A percentile compares a stretch with the other conserved stretches of the same genome.
These are phyloP conservation scores for Caenorhabditis auriculariae DNA, from an alignment of 2,888 invertebrate genomes.

Conservation along the genomic window DNA sequence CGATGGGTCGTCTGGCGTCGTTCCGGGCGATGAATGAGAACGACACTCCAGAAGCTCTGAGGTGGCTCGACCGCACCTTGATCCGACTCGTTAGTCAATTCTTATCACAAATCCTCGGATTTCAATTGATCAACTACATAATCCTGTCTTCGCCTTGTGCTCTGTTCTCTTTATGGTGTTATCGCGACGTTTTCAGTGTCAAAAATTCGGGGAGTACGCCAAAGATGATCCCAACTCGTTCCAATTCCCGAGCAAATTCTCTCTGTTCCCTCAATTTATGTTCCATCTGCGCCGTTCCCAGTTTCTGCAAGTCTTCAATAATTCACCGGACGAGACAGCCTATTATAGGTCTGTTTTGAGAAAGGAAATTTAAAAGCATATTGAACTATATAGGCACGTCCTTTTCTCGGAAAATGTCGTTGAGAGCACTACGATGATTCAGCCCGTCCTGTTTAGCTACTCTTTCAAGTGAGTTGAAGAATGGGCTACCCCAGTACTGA, in stretches of 20 bases:
- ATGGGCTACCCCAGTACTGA: constrained; percentile 71
- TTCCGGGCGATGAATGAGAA: constrained; percentile 82
- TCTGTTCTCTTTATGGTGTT: not conserved
- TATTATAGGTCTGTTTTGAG: constrained; percentile 78
- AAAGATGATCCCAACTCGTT: constrained; percentile 97
- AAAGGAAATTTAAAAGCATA: too few relatives aligned
- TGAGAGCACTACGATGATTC: constrained; percentile 98
- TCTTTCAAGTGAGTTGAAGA: constrained; percentile 87
- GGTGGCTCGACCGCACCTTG: constrained; percentile 97
- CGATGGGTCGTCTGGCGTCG: constrained; percentile 94
- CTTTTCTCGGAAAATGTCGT: constrained; percentile 94
- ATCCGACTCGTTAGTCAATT: constrained; percentile 80
- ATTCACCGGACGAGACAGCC: constrained; percentile 98
- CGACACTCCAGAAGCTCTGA: constrained; percentile 87
- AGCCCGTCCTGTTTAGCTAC: constrained; percentile 97
- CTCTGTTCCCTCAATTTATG: constrained; percentile 99
- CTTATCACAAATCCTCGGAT: not conserved
- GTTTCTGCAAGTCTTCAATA: constrained; percentile 94
- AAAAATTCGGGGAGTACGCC: constrained; percentile 97
- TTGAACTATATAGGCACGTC: constrained; percentile 88
- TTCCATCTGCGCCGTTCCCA: constrained; percentile 96
- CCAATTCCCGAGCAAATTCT: constrained; percentile 91
- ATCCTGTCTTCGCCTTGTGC: not conserved
- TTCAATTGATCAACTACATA: not conserved
- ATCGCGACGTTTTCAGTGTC: constrained; percentile 75